Percentiles rank a stretch among this genome's conserved stretches.
phyloP scores from a whole-genome alignment of 2,113 vertebrate species.

The Bubo scandiacus region DNA sequence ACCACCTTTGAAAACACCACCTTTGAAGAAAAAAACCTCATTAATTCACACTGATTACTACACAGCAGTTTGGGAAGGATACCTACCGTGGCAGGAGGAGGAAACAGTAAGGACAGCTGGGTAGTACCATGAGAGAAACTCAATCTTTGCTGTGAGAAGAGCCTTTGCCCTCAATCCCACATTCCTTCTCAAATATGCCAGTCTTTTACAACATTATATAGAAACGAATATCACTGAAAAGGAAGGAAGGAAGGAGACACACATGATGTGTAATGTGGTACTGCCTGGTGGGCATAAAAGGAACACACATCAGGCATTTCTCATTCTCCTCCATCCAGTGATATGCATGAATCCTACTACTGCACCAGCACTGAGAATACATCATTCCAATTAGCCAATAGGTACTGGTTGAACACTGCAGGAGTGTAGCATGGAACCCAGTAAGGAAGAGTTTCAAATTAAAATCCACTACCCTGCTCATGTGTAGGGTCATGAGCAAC shows the following conservation, averaged over 20 bases:
- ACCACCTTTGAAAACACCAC: not conserved
- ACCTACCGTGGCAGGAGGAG: conserved; percentile 53
- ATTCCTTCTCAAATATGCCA: not conserved
- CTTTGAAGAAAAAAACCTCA: not conserved
- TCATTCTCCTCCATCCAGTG: conserved; percentile 32
- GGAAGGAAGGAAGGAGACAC: conserved; percentile 52
- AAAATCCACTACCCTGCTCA: conserved; percentile 54
- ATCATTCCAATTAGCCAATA: not conserved
- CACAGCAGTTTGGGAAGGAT: conserved; percentile 20
- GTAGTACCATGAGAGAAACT: not conserved
- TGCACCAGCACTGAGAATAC: not conserved
- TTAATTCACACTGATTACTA: conserved; percentile 4
- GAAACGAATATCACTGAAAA: conserved; percentile 30
- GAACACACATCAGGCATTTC: conserved; percentile 52
- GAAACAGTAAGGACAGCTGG: not conserved
- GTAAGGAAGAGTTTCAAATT: not conserved
- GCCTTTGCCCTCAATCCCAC: not conserved
- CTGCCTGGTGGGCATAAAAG: not conserved
- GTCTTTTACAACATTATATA: not conserved
- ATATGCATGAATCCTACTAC: not conserved
- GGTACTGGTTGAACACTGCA: conserved; percentile 63
- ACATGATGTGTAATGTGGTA: not conserved
- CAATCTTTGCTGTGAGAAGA: not conserved
- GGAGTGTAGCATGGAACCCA: not conserved
- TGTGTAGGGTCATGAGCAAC: conserved; percentile 11